Evolutionary conservation across 1,140 invertebrate species (phyloP).

Genomic region (Penaeus japonicus): DNA sequence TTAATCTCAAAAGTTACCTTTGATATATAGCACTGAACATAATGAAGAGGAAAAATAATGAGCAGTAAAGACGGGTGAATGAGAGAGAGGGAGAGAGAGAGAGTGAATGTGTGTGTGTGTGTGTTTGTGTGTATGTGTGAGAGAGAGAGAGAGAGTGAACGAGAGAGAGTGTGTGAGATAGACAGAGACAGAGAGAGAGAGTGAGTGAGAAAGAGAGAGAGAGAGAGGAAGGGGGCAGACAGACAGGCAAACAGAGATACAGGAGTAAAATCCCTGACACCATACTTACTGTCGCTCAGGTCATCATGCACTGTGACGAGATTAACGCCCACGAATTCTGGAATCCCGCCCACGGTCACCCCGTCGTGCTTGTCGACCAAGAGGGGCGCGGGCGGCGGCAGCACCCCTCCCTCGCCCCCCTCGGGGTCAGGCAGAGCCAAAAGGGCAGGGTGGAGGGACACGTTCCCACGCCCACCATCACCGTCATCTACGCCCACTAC

Average conservation of each 20-base stretch:
- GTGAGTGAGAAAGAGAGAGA: neutral
- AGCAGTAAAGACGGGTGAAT: too few relatives aligned
- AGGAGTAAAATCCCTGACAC: neutral
- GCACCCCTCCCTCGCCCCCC: neutral
- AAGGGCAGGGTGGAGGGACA: neutral
- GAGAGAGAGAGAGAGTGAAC: neutral
- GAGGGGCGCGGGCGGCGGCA: neutral
- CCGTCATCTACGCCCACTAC: conserved; percentile 1
- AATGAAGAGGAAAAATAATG: too few relatives aligned
- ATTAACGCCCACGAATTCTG: neutral
- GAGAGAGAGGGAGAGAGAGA: neutral
- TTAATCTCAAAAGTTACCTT: too few relatives aligned
- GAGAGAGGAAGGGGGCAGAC: neutral
- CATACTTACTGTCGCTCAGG: neutral
- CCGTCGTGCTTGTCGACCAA: neutral
- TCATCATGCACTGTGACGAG: neutral
- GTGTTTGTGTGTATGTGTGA: neutral
- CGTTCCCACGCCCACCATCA: neutral
- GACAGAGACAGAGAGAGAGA: neutral
- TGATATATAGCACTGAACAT: too few relatives aligned
- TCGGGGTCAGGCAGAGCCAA: too few relatives aligned
- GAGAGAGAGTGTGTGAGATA: neutral
- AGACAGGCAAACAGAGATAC: neutral
- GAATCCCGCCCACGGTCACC: neutral
- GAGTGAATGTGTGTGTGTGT: too few relatives aligned